Evolutionary conservation across 2,797 vertebrate genomes (phyloP).

Genomic region (Hippocampus kuda): DNA sequence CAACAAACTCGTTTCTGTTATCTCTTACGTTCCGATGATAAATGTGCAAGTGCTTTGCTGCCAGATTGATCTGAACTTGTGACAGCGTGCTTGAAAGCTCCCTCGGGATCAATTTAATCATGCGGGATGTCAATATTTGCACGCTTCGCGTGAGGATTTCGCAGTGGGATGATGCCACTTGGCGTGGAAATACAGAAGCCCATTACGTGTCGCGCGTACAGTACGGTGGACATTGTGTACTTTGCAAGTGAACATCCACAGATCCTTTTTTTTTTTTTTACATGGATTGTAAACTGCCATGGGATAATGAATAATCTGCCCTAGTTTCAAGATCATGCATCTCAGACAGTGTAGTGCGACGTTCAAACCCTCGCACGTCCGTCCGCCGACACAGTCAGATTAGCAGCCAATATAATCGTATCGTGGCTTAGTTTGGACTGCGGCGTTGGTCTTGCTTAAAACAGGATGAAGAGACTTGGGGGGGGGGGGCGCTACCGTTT

Average conservation of each 20-base stretch:
- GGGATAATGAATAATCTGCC: not conserved
- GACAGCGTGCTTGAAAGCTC: constrained; percentile 31
- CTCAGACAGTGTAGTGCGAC: not conserved
- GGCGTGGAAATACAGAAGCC: constrained; percentile 7
- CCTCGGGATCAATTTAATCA: constrained; percentile 28
- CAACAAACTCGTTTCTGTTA: not conserved
- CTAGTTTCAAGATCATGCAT: not conserved
- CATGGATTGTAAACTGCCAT: not conserved
- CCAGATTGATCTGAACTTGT: constrained; percentile 34
- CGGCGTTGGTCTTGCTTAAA: constrained; percentile 37
- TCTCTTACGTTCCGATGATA: constrained; percentile 42
- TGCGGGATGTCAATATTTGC: constrained; percentile 46
- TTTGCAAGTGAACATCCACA: not conserved
- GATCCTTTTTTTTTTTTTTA: not conserved
- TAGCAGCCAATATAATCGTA: constrained; percentile 25
- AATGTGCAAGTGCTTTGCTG: constrained; percentile 13
- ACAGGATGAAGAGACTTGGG: constrained; percentile 22
- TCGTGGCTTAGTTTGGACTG: constrained; percentile 21
- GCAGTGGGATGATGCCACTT: constrained; percentile 14
- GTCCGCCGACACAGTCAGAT: constrained; percentile 7
- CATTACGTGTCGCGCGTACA: not conserved
- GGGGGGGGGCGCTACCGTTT: constrained; percentile 27
- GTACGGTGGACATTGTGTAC: not conserved
- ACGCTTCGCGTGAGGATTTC: constrained; percentile 25
- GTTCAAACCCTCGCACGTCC: constrained; percentile 1